phyloP scores from a whole-genome alignment of 2,113 vertebrate genomes.

The cattle (Bos taurus) region DNA sequence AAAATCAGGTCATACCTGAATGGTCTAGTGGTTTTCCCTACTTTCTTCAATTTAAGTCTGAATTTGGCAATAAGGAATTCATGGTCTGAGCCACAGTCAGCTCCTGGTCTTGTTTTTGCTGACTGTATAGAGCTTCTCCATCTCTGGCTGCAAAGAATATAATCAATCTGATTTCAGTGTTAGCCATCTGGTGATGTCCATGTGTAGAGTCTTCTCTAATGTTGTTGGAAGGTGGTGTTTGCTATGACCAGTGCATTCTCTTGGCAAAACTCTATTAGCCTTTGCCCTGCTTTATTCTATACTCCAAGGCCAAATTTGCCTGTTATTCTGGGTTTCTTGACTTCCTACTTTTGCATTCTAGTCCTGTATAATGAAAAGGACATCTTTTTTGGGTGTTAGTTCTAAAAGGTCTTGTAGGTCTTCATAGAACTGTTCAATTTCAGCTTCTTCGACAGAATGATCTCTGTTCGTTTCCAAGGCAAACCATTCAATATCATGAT shows the following conservation, averaged over 20 bases:
- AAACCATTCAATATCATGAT: not conserved
- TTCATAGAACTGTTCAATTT: not conserved
- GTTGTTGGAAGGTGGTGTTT: not conserved
- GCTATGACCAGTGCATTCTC: not conserved
- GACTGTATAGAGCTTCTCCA: not conserved
- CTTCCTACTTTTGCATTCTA: not conserved
- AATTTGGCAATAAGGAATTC: not conserved
- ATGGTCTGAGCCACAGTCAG: not conserved
- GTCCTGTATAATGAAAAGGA: not conserved
- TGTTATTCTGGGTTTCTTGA: not conserved
- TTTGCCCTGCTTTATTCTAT: not conserved
- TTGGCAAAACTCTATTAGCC: not conserved
- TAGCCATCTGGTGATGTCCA: not conserved
- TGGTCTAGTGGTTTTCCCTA: not conserved
- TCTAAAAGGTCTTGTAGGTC: not conserved
- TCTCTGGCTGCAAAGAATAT: not conserved
- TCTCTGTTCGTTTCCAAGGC: not conserved
- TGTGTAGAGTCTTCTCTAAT: not conserved
- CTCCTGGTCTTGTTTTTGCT: not conserved
- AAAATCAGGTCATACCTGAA: not conserved
- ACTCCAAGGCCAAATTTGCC: not conserved
- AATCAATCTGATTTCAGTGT: not conserved
- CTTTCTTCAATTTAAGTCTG: not conserved
- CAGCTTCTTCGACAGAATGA: not conserved
- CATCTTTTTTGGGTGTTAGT: not conserved